Evolutionary conservation across 2,888 invertebrate species (phyloP).

Genomic region (Mayetiola destructor): DNA sequence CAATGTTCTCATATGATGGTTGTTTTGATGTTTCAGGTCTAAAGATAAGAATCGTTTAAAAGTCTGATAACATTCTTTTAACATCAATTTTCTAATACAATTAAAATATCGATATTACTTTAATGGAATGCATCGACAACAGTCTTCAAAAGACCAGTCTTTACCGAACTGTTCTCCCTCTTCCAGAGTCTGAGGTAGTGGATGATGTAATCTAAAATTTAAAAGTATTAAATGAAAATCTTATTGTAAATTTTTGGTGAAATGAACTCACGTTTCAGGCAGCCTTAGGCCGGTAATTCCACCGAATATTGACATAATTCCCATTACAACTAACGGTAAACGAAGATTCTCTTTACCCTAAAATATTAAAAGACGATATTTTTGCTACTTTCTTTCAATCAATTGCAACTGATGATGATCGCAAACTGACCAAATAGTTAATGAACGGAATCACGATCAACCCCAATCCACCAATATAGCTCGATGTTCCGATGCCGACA

Average conservation of each 20-base stretch:
- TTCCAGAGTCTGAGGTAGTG: slow-evolving; percentile 71
- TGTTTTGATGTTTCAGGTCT: not conserved
- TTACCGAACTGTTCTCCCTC: slow-evolving; percentile 80
- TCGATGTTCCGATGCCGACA: slow-evolving; percentile 78
- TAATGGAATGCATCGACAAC: slow-evolving; percentile 52
- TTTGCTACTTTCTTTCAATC: not conserved
- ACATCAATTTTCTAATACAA: no score
- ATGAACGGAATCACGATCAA: slow-evolving; percentile 81
- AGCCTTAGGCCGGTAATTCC: slow-evolving; percentile 64
- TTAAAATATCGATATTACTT: slow-evolving; percentile 37
- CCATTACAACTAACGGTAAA: slow-evolving; percentile 72
- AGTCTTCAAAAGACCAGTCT: slow-evolving; percentile 62
- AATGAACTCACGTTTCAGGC: no score
- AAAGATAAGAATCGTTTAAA: no score
- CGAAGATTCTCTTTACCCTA: slow-evolving; percentile 75
- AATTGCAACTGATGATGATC: no score
- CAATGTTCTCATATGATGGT: slow-evolving; percentile 59
- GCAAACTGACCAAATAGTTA: slow-evolving; percentile 77
- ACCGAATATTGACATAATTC: slow-evolving; percentile 63
- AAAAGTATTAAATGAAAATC: no score
- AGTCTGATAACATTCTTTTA: no score
- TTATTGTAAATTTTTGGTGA: no score
- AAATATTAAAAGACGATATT: not conserved
- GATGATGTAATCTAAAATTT: slow-evolving; percentile 59
- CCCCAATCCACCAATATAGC: slow-evolving; percentile 79